phyloP scores from a whole-genome alignment of 2,888 invertebrate species.

The Nephrocerus scutellatus region DNA sequence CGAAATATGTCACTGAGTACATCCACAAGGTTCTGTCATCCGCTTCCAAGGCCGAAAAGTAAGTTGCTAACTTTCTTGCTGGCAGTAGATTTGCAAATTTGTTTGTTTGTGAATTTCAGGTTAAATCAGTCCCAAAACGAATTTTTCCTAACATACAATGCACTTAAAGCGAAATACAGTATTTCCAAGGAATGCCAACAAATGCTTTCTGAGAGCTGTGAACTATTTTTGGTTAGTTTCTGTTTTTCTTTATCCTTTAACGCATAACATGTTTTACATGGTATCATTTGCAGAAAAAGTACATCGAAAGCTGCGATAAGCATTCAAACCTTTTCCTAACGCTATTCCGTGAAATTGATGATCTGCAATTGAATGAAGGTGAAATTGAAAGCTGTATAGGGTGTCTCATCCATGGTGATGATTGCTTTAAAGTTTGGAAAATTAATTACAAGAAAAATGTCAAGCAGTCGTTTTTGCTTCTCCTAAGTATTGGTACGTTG shows the following conservation, averaged over 20 bases:
- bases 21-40: constrained; percentile 44
- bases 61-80: constrained; percentile 7
- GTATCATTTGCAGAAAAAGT: constrained; percentile 31
- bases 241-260: background rate
- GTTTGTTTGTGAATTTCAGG: constrained; percentile 17
- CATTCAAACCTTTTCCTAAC: constrained; percentile 39
- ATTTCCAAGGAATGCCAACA: constrained; percentile 36
- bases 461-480: constrained; percentile 31
- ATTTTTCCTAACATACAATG: constrained; percentile 36
- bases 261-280: background rate
- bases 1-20: constrained; percentile 58
- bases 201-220: constrained; percentile 33
- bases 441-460: constrained; percentile 45
- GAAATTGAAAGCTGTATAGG: constrained; percentile 40
- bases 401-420: constrained; percentile 34
- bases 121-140: constrained; percentile 30
- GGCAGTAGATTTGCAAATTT: too few relatives aligned
- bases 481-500: constrained; percentile 33
- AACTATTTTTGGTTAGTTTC: constrained; percentile 33
- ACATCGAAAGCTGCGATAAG: constrained; percentile 34
- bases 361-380: constrained; percentile 22
- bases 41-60: constrained; percentile 24
- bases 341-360: constrained; percentile 34
- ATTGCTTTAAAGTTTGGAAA: constrained; percentile 42
- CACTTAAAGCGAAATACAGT: constrained; percentile 30